Evolutionary conservation across 2,888 invertebrate genomes (phyloP), one percentile per base, ranked within the genome.

Genomic region (Leptinotarsa peninsularis): DNA sequence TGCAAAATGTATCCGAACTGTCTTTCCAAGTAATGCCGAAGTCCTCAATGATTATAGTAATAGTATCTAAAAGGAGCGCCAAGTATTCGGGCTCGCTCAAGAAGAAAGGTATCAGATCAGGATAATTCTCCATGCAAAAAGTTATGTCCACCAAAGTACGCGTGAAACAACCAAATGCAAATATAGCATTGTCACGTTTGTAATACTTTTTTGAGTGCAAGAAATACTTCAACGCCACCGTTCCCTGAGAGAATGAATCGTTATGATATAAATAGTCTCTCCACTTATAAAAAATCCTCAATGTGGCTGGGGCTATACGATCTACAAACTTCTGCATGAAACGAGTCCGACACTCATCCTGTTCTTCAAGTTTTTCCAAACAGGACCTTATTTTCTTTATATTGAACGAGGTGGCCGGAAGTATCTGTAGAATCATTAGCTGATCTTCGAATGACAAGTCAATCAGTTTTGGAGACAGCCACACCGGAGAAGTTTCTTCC

Each of bases 1-100:
- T 88, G 79, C 93, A 93, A 76, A 94, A 90, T 0, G 94, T 92
- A 89, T 95, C 95, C 3, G 95, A 90, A 74, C 93, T 94, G 81
- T 95, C 94, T 74, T 93, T 91, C 95, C 95, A 95, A 50, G 93
- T 93, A 17, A 95, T 92, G 77, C 93, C 91, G 81, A 93, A 93
- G 67, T 92, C 91, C 75, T 92, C 91, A 4, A 95, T 92, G 63
- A 94, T 88, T 0, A 90, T 89, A 27, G 92, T 89, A 15, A 95
- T 88, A 0, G 91, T 92, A 74, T 94, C 92, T 74, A 95, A 87
- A 1, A 94, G 89, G n/a, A 82, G 92, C 90, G 79, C 91, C 91
- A 78, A 66, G 43, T 93, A 91, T 60, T 87, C 87, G 0, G 90
- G 73, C 23, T 86, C 81, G 49, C 81, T 81, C 3, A 79, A 71